Base-by-base conservation (phyloP, 1,140 invertebrate species). In the Tenebrio molitor region DNA sequence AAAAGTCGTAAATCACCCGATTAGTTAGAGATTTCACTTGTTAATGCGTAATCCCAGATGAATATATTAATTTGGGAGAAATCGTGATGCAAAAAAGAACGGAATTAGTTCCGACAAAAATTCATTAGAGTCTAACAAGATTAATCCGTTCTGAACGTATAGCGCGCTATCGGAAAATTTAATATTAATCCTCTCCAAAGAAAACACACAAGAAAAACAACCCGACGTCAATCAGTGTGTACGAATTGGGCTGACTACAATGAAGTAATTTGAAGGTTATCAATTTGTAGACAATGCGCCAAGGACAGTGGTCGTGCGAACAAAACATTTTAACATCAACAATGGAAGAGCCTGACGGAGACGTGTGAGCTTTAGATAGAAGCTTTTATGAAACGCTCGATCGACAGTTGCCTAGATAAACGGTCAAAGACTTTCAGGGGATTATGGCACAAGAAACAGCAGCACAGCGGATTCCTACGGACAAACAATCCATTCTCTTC, bases 361-460 rank as follows among this genome's bases (percentile, higher is more conserved):
- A 58, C 50, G 50, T 58, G 50, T 23, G 50, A 58, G 50, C 50
- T 58, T 58, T 58, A 58, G 50, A 58, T 58, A 58, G 21, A 12
- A 41, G 36, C 36, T 42, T 66, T 41, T 42, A 66, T 66, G 64
- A 66, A 66, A 66, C 42, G 16, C 42, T 42, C 64, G 64, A 66
- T 66, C 64, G 64, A 66, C 64, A 66, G 39, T 66, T 66, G 64
- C 64, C 39, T 66, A 66, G 64, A 66, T 42, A 66, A 66, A 66
- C 64, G 64, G 64, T 66, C 64, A 66, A 41, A 66, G 21, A 66
- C 64, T 66, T 66, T 42, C 64, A 66, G 23, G 44, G 64, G 64
- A 66, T 66, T 66, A 66, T 44, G 36, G 25, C 23, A 29, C 21
- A 58, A 58, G 50, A 58, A 58, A 58, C 50, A 29, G 50, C 23